Conservation (phyloP, 2,888 invertebrate genomes). For the Trachelus iudaicus region DNA sequence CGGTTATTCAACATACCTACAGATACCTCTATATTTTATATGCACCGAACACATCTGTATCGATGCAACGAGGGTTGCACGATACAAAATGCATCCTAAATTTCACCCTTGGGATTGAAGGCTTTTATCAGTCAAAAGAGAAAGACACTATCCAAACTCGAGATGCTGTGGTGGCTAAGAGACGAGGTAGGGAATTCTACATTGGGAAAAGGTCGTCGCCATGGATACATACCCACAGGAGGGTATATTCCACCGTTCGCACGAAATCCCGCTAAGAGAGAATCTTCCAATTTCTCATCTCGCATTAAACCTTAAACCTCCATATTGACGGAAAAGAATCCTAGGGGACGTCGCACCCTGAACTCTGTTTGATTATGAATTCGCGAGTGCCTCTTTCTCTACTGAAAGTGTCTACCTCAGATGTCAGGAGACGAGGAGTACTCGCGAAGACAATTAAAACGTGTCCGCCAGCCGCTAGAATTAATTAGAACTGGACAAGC, state of each 20-base stretch:
- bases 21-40: not conserved
- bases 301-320: not conserved
- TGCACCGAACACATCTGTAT: not conserved
- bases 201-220: constrained; percentile 42
- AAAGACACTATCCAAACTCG: not conserved
- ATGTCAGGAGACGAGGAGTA: not conserved
- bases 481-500: not conserved
- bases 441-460: not conserved
- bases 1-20: not conserved
- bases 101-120: not conserved
- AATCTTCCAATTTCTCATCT: not conserved
- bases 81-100: not conserved
- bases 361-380: not conserved
- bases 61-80: not conserved
- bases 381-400: not conserved
- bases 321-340: not conserved
- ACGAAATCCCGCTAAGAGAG: not conserved
- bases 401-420: not conserved
- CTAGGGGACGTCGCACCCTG: not conserved
- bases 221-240: constrained; percentile 43
- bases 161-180: not conserved
- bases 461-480: not conserved
- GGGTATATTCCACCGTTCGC: constrained; percentile 24
- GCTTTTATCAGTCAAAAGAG: not conserved
- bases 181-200: not conserved